These are phyloP conservation scores for Teleogryllus occipitalis DNA, from an alignment of 1,140 invertebrate species.

Conservation along the genomic window DNA sequence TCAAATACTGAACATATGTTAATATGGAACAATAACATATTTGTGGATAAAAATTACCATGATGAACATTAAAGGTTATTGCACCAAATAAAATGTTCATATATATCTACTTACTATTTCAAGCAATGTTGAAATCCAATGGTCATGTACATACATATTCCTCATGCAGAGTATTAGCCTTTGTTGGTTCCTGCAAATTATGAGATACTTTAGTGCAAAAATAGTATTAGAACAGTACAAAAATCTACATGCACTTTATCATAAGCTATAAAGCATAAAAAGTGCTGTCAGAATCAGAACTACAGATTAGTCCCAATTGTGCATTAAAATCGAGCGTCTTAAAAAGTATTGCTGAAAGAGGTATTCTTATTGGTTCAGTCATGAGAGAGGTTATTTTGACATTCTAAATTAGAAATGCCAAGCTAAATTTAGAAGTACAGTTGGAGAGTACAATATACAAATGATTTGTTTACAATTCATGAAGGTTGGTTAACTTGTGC, in stretches of 20 bases:
- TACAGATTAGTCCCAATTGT: neutral
- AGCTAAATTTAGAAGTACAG: neutral
- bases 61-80: neutral
- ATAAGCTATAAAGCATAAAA: neutral
- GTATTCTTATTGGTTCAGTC: too few relatives aligned
- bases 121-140: conserved; percentile 10
- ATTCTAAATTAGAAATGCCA: too few relatives aligned
- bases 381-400: too few relatives aligned
- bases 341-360: too few relatives aligned
- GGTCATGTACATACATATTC: conserved; percentile 14
- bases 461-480: too few relatives aligned
- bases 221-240: neutral
- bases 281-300: neutral
- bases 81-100: neutral
- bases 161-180: neutral
- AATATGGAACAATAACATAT: neutral
- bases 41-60: neutral
- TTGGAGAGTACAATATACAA: neutral
- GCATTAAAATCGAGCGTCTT: too few relatives aligned
- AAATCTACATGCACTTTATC: neutral
- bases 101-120: neutral
- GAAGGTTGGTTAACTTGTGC: too few relatives aligned
- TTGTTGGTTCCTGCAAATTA: conserved; percentile 9
- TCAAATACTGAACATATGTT: neutral
- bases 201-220: neutral